phyloP scores from a whole-genome alignment of 2,888 invertebrate genomes.

The Uloborus plumipes region DNA sequence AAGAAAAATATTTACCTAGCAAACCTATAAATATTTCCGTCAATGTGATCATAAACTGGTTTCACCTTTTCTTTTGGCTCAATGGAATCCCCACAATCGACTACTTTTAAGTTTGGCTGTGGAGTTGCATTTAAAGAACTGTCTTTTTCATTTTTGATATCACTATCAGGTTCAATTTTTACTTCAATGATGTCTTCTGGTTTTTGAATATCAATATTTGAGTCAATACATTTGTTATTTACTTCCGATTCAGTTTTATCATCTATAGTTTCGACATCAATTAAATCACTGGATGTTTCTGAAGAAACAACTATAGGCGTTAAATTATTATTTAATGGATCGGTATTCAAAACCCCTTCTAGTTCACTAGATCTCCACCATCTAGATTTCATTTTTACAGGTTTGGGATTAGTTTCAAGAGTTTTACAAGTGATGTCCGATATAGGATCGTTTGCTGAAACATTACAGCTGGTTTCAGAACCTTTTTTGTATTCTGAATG shows the following conservation, averaged over 20 bases:
- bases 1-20: constrained; percentile 76
- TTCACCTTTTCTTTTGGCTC: constrained; percentile 72
- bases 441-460: constrained; percentile 7
- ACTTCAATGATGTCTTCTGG: no score
- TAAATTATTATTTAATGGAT: not conserved
- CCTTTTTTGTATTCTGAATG: no score
- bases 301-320: not conserved
- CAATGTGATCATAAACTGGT: constrained; percentile 83
- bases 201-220: no score
- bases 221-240: no score
- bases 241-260: not conserved
- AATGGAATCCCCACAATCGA: no score
- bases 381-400: constrained; percentile 84
- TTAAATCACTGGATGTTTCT: not conserved
- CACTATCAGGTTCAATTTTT: no score
- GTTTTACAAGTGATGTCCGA: constrained; percentile 9
- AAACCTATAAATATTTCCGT: constrained; percentile 87
- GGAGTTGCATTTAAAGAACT: no score
- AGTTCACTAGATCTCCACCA: constrained; percentile 84
- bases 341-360: constrained; percentile 71
- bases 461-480: not conserved
- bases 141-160: no score
- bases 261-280: not conserved
- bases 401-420: constrained; percentile 73
- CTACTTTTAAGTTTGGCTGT: no score